Percentiles rank a stretch among this genome's conserved stretches.
Conservation (phyloP, 2,797 vertebrate genomes). For the Mallotus villosus region DNA sequence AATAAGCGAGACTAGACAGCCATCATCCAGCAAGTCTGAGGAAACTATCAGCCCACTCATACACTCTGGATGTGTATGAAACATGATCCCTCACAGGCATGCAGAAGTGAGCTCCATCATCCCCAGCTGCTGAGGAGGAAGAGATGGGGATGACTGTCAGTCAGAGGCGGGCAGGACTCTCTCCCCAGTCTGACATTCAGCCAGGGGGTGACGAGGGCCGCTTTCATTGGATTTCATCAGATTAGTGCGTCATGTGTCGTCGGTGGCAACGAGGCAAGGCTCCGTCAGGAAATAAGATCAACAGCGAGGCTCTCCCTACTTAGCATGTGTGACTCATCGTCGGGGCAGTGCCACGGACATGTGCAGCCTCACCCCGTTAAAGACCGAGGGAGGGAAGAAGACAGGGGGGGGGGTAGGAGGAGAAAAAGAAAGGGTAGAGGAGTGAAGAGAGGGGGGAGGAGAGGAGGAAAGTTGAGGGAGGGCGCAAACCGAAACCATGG, state of each 20-base stretch:
- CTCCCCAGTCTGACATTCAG: background rate
- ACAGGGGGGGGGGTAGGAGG: too few species aligned
- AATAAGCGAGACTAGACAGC: background rate
- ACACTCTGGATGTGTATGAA: background rate
- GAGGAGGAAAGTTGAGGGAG: background rate
- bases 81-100: background rate
- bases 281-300: conserved; percentile 59
- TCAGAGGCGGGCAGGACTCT: background rate
- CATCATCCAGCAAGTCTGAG: conserved; percentile 18
- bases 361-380: conserved; percentile 41
- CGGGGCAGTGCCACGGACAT: conserved; percentile 26
- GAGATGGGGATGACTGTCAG: too few species aligned
- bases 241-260: conserved; percentile 40
- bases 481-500: background rate
- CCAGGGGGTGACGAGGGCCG: background rate
- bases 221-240: conserved; percentile 61
- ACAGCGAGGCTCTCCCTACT: conserved; percentile 43
- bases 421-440: background rate
- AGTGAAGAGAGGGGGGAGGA: too few species aligned
- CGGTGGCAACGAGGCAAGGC: conserved; percentile 23
- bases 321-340: conserved; percentile 41
- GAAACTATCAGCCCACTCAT: conserved; percentile 26
- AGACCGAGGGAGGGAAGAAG: conserved; percentile 18
- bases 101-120: background rate
- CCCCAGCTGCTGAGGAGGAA: too few species aligned